Evolutionary conservation across 2,797 vertebrate species (phyloP), one percentile per base, ranked within the genome.

Genomic region (Phoebastria nigripes): DNA sequence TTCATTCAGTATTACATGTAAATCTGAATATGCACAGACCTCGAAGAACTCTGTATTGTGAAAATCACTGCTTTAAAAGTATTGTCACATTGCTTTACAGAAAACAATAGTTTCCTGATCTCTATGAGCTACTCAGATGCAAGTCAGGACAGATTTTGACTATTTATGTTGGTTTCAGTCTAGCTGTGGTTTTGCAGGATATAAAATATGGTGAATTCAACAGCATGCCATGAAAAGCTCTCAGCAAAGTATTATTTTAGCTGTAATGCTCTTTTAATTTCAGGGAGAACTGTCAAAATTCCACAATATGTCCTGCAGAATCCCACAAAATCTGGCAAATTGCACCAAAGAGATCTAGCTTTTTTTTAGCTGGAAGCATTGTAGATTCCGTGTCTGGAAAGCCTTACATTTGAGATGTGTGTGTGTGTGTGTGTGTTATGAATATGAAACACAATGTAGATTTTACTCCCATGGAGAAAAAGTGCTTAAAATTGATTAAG

Each of bases 401-500:
- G 54, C 56, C 67, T 97, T 87, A 52, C 8, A 33, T 90, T 67
- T 93, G 49, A 82, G 52, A 29, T 69, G 15, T 62, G n/a, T 82
- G 33, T 69, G 15, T 62, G n/a, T 82, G 33, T 85, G n/a, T 56
- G 19, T 71, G 17, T 81, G 62, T 46, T 82, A 44, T 0, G 6
- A 90, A 93, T 94, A 80, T 61, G 81, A 93, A 97, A 82, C 56
- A 69, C 12, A 77, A 16, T 9, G 22, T 59, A 76, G 63, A 46
- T 55, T 72, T 92, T 88, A 58, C 21, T 87, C 8, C 28, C 6
- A 12, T 55, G 21, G 65, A 93, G 73, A 46, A 87, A 82, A 91
- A 72, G 41, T 89, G 42, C 33, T 94, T 93, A 88, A 84, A 96
- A 89, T 94, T 82, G 42, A 78, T 71, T 78, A 54, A 88, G 33